These are phyloP conservation scores for Amphiura filiformis DNA, from an alignment of 35 echinoderm and acorn worm species.

Conservation along the genomic window DNA sequence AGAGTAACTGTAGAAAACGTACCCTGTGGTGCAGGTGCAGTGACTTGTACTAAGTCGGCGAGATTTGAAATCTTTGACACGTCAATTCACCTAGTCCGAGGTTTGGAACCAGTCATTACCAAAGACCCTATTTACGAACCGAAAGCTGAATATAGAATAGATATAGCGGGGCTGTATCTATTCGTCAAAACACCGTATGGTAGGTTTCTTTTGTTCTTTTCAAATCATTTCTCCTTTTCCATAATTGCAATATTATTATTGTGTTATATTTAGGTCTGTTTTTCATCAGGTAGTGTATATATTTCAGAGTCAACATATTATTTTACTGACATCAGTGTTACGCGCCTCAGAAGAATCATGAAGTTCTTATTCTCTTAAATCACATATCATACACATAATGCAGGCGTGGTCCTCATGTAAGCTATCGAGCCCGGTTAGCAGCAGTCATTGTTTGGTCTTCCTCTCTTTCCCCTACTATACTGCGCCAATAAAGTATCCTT, in stretches of 20 bases:
- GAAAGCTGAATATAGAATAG: slow-evolving; percentile 24
- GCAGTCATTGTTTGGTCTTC: too few relatives aligned
- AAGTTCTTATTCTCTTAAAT: not conserved
- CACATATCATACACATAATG: too few relatives aligned
- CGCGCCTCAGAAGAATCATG: not conserved
- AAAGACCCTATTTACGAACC: not conserved
- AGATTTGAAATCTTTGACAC: slow-evolving; percentile 44
- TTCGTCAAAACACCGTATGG: slow-evolving; percentile 33
- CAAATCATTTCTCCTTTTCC: not conserved
- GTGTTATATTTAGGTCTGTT: too few relatives aligned
- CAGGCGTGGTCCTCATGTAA: too few relatives aligned
- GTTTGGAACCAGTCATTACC: slow-evolving; percentile 23
- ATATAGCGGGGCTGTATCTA: slow-evolving; percentile 39
- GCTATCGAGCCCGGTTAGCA: too few relatives aligned
- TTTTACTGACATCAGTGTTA: not conserved
- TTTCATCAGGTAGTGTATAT: too few relatives aligned
- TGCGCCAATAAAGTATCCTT: too few relatives aligned
- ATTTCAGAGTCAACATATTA: not conserved
- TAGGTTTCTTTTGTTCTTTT: not conserved
- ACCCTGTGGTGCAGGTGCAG: slow-evolving; percentile 62
- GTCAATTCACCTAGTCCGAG: slow-evolving; percentile 58
- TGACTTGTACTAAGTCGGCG: slow-evolving; percentile 75
- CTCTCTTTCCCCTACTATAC: too few relatives aligned
- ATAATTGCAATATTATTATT: not conserved
- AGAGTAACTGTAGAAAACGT: slow-evolving; percentile 74